Conservation (phyloP, 2,888 invertebrate species). For the Eupithecia vulgata region DNA sequence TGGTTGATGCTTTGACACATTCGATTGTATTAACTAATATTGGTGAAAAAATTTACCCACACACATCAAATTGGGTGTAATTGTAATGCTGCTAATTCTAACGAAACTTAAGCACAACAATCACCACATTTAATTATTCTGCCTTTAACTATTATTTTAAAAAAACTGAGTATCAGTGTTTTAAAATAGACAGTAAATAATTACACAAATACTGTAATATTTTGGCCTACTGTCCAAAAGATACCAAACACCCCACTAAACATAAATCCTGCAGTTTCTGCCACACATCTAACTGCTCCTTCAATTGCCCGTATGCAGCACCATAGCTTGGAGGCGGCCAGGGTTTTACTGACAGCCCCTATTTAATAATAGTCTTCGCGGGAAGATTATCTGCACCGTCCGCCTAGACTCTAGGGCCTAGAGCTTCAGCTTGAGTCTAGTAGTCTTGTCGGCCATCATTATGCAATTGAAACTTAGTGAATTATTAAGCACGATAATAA, state of each 20-base stretch:
- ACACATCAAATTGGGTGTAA: too few species aligned
- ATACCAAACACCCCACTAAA: too few species aligned
- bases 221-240: too few species aligned
- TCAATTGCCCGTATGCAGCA: conserved; percentile 21
- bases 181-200: background rate
- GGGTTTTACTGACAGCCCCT: conserved; percentile 71
- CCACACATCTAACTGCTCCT: conserved; percentile 16
- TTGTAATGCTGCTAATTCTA: background rate
- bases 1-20: too few species aligned
- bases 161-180: background rate
- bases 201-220: too few species aligned
- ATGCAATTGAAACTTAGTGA: conserved; percentile 84
- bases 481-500: conserved; percentile 83
- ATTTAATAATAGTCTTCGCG: conserved; percentile 78
- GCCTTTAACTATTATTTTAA: too few species aligned
- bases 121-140: background rate
- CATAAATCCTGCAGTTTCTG: background rate
- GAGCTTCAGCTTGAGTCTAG: conserved; percentile 59
- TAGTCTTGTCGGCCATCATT: conserved; percentile 80
- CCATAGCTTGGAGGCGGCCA: conserved; percentile 52
- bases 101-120: background rate
- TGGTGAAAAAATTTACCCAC: background rate
- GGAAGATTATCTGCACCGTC: conserved; percentile 76
- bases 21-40: background rate
- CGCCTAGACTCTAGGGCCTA: conserved; percentile 53